Evolutionary conservation across 2,888 invertebrate species (phyloP).

Genomic region (Octonoba sinensis): DNA sequence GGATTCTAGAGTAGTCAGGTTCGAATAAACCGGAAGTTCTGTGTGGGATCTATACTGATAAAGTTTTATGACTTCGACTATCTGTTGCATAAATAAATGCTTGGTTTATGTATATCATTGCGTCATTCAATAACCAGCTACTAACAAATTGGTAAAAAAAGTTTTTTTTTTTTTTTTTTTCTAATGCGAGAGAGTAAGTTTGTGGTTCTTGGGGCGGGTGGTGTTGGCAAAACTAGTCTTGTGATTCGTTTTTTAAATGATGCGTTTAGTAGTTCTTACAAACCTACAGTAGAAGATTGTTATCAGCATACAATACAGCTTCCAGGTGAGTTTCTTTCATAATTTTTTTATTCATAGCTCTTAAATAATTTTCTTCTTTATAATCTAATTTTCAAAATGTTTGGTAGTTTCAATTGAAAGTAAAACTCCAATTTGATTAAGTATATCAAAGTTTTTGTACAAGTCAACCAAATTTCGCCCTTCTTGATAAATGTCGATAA

Average conservation of each 20-base stretch:
- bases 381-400: not conserved
- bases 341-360: not conserved
- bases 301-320: conserved; percentile 67
- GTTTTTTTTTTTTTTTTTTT: not conserved
- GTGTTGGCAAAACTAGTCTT: conserved; percentile 67
- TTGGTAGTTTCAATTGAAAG: no score
- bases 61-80: no score
- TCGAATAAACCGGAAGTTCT: no score
- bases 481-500: no score
- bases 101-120: not conserved
- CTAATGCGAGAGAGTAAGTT: conserved; percentile 65
- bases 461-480: no score
- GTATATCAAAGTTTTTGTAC: no score
- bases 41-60: no score
- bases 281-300: conserved; percentile 67
- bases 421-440: no score
- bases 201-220: conserved; percentile 67
- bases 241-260: conserved; percentile 67
- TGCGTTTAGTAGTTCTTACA: conserved; percentile 66
- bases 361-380: not conserved
- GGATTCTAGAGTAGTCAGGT: no score
- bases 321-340: conserved; percentile 64
- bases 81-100: no score
- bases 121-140: no score
- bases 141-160: no score